Base-by-base conservation (phyloP, 2,113 vertebrate species). In the Embiotoca jacksoni region DNA sequence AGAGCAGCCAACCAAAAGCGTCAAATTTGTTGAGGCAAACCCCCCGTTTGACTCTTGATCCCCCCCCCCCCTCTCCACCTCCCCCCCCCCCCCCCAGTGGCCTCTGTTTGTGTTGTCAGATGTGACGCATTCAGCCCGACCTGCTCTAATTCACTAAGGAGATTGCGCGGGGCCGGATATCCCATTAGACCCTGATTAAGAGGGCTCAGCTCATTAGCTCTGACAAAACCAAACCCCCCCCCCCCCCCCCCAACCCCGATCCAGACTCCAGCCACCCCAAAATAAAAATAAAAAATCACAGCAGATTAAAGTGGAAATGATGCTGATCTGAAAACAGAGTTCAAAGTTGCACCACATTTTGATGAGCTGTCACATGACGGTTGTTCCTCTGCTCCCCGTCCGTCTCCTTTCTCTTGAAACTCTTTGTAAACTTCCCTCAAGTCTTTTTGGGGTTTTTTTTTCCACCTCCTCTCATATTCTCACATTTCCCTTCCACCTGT, bases 191-290 rank as follows among this genome's bases (percentile, higher is more conserved):
- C 82, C 91, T 62, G 91, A 94, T 94, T 94, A 94, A 81, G 73
- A 39, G 33, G 81, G 93, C 91, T 95, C 92, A 95, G 78, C 90
- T 92, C 91, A 92, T 94, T 94, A 94, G 91, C 86, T 85, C 85
- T 62, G 47, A 88, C 84, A 91, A 91, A 91, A 93, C 88, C 86
- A 91, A 83, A 85, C 86, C 87, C 80, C 84, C 80, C 61, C 67
- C 41, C 60, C 59, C 86, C 76, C 67, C 72, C 72, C 77, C 69
- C 5, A 15, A 2, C 69, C 75, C 71, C 3, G 14, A 31, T 46
- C 33, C 57, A 46, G n/a, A 59, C 79, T n/a, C n/a, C 8, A 63
- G 32, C 70, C 69, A 36, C 37, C 39, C 44, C 16, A 6, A 53
- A 16, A 46, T 31, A 13, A 80, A 63, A 36, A 23, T 23, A 23